These are phyloP conservation scores for Phylloscopus whistleri DNA, from an alignment of 2,113 vertebrate species.

Conservation along the genomic window DNA sequence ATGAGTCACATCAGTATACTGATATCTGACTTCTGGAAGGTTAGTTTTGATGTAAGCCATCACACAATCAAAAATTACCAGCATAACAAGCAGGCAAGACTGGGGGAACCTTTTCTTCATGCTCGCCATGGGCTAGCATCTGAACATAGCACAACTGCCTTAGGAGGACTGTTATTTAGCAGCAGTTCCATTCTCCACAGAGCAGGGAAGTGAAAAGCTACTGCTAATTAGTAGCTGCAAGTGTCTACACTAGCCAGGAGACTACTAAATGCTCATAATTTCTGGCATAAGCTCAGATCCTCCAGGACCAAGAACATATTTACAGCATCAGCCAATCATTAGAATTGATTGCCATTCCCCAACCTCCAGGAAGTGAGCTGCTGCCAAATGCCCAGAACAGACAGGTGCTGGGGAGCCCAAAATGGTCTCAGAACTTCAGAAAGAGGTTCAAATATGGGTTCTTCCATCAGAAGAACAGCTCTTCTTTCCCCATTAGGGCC, in stretches of 20 bases:
- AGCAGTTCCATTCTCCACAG: neutral
- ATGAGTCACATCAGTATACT: neutral
- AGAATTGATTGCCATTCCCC: neutral
- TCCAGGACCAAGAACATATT: neutral
- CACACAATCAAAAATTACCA: neutral
- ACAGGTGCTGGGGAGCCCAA: neutral
- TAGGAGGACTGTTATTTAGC: neutral
- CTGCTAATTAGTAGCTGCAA: neutral
- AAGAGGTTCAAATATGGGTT: neutral
- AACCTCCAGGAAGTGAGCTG: neutral
- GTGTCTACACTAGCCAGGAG: neutral
- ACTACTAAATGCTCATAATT: neutral
- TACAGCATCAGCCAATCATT: neutral
- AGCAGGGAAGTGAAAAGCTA: neutral
- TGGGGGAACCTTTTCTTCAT: neutral
- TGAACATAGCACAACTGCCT: neutral
- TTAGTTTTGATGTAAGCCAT: neutral
- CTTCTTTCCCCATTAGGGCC: neutral
- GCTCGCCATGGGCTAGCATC: neutral
- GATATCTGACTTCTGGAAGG: neutral
- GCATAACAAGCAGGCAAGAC: neutral
- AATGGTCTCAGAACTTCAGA: neutral
- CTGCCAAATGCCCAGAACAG: neutral
- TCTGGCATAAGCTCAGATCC: neutral
- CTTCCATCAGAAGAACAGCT: neutral